Conservation (phyloP, 2,797 vertebrate species). For the Rhodeus uyekii region DNA sequence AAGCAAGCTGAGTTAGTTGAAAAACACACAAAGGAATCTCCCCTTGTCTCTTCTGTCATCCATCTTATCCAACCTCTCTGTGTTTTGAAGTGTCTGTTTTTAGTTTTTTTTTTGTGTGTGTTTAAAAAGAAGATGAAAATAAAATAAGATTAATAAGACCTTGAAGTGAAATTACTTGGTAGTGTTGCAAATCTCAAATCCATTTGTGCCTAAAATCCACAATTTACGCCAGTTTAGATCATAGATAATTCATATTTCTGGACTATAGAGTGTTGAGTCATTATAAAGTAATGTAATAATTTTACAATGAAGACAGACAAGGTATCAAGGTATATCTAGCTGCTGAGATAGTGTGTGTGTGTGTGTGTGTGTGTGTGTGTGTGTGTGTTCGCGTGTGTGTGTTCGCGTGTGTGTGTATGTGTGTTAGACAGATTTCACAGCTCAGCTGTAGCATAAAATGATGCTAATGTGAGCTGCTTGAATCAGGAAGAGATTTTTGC, state of each 20-base stretch:
- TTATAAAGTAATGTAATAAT: conserved; percentile 2
- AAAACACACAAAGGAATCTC: conserved; percentile 31
- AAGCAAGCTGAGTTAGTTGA: conserved; percentile 21
- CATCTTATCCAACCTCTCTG: background rate
- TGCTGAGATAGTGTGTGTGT: background rate
- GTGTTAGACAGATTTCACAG: background rate
- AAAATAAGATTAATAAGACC: background rate
- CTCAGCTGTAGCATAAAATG: conserved; percentile 4
- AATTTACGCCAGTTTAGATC: background rate
- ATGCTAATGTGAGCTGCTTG: conserved; percentile 3
- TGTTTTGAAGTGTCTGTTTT: background rate
- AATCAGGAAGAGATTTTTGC: no score
- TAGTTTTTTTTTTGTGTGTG: background rate
- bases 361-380: conserved; percentile 9
- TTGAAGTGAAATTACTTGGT: background rate
- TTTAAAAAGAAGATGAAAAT: background rate
- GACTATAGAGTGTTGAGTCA: conserved; percentile 35
- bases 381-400: background rate
- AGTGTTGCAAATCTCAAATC: conserved; percentile 1
- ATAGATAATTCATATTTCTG: background rate
- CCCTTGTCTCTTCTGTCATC: background rate
- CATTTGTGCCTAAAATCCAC: background rate
- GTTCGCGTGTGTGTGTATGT: conserved; percentile 4
- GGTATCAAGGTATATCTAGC: background rate
- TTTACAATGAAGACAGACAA: conserved; percentile 39